phyloP scores from a whole-genome alignment of 2,888 invertebrate genomes.

The Nephrotoma appendiculata region DNA sequence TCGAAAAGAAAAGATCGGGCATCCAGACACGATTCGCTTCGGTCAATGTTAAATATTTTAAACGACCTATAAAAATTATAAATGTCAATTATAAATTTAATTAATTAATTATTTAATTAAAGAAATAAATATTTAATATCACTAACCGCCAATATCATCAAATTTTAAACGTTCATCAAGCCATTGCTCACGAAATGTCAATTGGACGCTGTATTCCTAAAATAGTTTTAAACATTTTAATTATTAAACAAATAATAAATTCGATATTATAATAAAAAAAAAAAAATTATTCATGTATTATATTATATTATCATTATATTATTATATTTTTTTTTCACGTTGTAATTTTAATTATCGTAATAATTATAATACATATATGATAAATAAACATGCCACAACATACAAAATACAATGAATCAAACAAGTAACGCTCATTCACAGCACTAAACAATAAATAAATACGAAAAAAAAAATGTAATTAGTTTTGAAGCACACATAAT shows the following conservation, averaged over 20 bases:
- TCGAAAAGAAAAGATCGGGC: slow-evolving; percentile 96
- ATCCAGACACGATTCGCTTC: slow-evolving; percentile 96
- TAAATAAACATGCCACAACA: neutral
- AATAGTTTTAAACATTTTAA: neutral
- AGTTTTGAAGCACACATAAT: neutral
- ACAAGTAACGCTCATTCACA: neutral
- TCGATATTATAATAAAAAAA: neutral
- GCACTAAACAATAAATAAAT: neutral
- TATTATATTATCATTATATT: neutral
- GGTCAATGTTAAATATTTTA: slow-evolving; percentile 83
- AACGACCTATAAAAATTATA: slow-evolving; percentile 44
- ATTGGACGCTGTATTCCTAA: slow-evolving; percentile 93
- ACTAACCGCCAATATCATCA: slow-evolving; percentile 64
- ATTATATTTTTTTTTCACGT: neutral
- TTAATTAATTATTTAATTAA: too few species aligned
- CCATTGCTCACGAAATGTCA: slow-evolving; percentile 97
- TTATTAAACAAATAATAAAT: neutral
- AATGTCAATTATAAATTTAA: neutral
- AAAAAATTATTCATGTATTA: neutral
- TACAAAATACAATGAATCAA: neutral
- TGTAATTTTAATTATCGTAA: neutral
- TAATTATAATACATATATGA: neutral
- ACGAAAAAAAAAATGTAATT: neutral
- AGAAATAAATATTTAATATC: too few species aligned
- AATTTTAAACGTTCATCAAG: slow-evolving; percentile 82